Base-by-base conservation (phyloP, 1,140 invertebrate species). In the Drosophila biarmipes region DNA sequence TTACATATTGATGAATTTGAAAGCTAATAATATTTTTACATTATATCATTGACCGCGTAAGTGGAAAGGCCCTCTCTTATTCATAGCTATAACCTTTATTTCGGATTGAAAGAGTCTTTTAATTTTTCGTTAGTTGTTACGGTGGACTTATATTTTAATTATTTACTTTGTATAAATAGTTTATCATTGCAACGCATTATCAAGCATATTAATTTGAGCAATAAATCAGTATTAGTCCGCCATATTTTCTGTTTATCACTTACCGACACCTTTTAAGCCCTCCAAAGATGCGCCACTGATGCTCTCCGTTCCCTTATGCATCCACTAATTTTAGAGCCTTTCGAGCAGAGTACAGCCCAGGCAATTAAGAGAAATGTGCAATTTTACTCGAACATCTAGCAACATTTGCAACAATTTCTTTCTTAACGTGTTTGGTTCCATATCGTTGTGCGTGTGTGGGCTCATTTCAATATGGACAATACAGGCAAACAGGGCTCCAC, bases 361-460 rank as follows among this genome's bases (percentile, higher is more conserved):
- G 29, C 63, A 69, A 69, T 69, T 69, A 69, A 56, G 56, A 55
- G 63, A 69, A 69, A 68, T 68, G 34, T 69, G 63, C 27, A 69
- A 56, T 69, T 34, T 19, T 27, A 29, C 48, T 68, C 31, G 11
- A 21, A 46, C 35, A 55, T 69, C 31, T 24, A 46, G 49, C 49
- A 38, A 40, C 34, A 55, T 69, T 69, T 12, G n/a, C 34, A 38
- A 38, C 31, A 38, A 48, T 45, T 43, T 46, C 31, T 14, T 48
- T 46, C 27, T 19, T 8, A 64, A 51, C 14, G 48, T 78, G 55
- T 53, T 62, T 53, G 40, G 15, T 15, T 24, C 43, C 4, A 15
- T 7, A 19, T 19, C 34, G 31, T 15, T 58, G 24, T 31, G 21
- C 29, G 56, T 46, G 29, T 7, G 27, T 56, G 73, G 45, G 48